Evolutionary conservation across 2,888 invertebrate species (phyloP), one percentile per base, ranked within the genome.

Genomic region (Orthosia cruda): DNA sequence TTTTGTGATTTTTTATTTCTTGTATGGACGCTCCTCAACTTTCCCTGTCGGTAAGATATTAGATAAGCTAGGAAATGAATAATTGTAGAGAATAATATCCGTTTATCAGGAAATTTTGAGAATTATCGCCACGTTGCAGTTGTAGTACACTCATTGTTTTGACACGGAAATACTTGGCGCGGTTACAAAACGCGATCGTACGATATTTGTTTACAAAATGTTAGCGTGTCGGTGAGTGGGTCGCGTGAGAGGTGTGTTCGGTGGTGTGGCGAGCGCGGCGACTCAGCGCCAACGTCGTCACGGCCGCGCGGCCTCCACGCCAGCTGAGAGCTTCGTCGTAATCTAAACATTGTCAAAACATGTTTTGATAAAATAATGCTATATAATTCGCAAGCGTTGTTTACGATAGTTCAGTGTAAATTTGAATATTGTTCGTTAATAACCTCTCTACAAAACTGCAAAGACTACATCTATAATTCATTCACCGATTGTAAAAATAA

Each of bases 161-260:
- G 78, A 83, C 68, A 64, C 77, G 79, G 71, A 86, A 83, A 65
- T 76, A 73, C 55, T 93, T 93, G 93, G 93, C 90, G 82, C 89
- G 40, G 77, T 89, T 86, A 77, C 93, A 94, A 93, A 89, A 89
- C 71, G 66, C 68, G 88, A 94, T 94, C 94, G 87, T 94, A 94
- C 93, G 95, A 94, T 94, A 87, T 94, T 93, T 95, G 90, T 94
- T 94, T 94, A 93, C 92, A 87, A 85, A 85, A 88, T 89, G 73
- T 76, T 64, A 79, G 80, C 81, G 26, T 55, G 65, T 75, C 83
- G 87, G 83, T 88, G 89, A 92, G 88, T 90, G 92, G 88, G 72
- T 86, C 83, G 89, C 85, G 81, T 80, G 79, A 89, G 92, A 93
- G 95, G 95, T 93, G 61, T 45, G 59, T 7, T 40, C 59, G 59